phyloP scores from a whole-genome alignment of 2,797 vertebrate species.

The Vireo griseus region DNA sequence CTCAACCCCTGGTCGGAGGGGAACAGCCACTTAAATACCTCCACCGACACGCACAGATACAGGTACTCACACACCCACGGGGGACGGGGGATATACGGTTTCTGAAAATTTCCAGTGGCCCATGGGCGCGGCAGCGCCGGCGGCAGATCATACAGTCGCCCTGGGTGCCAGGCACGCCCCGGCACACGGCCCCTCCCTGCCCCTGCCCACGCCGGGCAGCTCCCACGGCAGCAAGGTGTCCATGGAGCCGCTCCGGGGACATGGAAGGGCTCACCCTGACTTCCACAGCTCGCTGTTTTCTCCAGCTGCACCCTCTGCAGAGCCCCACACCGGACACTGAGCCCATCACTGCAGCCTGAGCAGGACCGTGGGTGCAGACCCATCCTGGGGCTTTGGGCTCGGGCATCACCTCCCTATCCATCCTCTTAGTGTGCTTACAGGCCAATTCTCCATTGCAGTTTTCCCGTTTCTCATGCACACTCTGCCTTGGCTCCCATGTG shows the following conservation, averaged over 20 bases:
- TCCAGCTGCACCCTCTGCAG: accelerated
- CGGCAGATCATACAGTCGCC: slow-evolving; percentile 47
- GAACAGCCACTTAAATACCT: slow-evolving; percentile 36
- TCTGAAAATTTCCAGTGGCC: slow-evolving; percentile 61
- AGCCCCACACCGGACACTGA: neutral
- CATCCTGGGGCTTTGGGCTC: accelerated
- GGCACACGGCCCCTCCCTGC: neutral
- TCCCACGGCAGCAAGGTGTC: neutral
- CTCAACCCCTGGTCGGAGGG: accelerated
- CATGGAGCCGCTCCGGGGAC: accelerated
- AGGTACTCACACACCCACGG: slow-evolving; percentile 51
- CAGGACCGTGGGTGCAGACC: accelerated
- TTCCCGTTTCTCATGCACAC: neutral
- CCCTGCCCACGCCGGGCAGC: accelerated
- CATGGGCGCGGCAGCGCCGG: neutral
- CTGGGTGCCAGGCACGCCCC: neutral
- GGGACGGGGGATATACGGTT: slow-evolving; percentile 62
- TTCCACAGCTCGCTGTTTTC: neutral
- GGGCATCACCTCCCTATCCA: accelerated
- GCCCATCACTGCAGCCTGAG: neutral
- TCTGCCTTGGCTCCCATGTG: neutral
- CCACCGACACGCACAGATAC: slow-evolving; percentile 32
- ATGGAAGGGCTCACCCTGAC: accelerated
- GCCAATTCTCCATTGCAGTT: accelerated
- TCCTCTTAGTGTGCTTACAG: accelerated